Evolutionary conservation across 2,113 vertebrate species (phyloP).

Genomic region (Callipepla squamata): DNA sequence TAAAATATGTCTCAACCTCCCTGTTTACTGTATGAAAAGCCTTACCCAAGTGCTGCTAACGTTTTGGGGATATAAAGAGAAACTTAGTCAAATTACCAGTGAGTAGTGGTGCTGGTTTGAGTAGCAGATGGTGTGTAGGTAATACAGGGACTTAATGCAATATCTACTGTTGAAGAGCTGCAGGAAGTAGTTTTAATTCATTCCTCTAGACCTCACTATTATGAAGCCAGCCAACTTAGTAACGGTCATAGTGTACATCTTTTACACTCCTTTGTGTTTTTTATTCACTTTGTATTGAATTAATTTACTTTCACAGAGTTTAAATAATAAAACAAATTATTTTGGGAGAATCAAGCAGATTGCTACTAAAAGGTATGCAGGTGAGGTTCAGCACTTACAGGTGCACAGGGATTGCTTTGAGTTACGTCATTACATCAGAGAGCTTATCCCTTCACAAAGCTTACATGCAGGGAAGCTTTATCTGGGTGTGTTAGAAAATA

Average conservation of each 20-base stretch:
- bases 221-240: background rate
- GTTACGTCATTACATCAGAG: background rate
- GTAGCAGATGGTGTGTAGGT: background rate
- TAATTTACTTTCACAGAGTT: background rate
- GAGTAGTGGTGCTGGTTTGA: background rate
- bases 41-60: background rate
- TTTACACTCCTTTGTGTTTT: background rate
- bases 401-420: background rate
- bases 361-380: background rate
- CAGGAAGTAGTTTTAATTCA: background rate
- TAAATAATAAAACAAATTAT: background rate
- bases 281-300: background rate
- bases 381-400: background rate
- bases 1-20: background rate
- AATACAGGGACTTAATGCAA: background rate
- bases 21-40: background rate
- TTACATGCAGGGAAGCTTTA: background rate
- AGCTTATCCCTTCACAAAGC: background rate
- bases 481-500: background rate
- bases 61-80: background rate
- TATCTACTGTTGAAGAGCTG: background rate
- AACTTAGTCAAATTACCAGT: background rate
- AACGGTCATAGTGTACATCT: background rate
- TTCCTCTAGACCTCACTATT: background rate
- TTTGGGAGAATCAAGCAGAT: background rate